phyloP scores from a whole-genome alignment of 2,797 vertebrate species.

The Meriones psammophilus region DNA sequence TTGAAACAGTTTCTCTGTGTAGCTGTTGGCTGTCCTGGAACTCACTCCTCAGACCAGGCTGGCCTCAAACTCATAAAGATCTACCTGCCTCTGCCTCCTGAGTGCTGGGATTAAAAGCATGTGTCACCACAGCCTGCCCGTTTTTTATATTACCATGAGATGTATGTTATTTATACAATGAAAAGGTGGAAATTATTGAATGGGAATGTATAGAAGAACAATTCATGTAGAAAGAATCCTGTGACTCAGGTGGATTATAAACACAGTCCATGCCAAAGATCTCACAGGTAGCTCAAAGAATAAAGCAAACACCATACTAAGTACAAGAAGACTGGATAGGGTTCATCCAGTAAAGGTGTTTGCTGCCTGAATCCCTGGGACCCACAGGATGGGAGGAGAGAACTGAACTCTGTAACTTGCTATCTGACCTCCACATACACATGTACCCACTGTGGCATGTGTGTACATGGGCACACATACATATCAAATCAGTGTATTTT shows the following conservation, averaged over 20 bases:
- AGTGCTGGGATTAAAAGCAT: neutral
- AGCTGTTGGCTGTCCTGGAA: neutral
- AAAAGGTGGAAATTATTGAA: neutral
- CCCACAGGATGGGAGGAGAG: neutral
- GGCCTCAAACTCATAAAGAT: neutral
- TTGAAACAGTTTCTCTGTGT: neutral
- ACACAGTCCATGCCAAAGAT: neutral
- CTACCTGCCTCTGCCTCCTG: neutral
- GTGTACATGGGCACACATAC: neutral
- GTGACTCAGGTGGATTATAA: neutral
- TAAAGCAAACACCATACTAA: neutral
- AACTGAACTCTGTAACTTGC: neutral
- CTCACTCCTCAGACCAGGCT: neutral
- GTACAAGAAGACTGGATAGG: neutral
- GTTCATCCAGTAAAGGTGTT: neutral
- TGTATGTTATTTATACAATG: neutral
- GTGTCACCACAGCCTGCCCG: neutral
- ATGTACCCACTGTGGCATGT: too few relatives aligned
- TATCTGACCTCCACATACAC: neutral
- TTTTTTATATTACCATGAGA: neutral
- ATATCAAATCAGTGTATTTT: neutral
- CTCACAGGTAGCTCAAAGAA: neutral
- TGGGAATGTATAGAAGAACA: neutral
- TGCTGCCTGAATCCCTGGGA: neutral
- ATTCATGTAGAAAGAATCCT: neutral